These are phyloP conservation scores for Spodoptera exigua DNA, from an alignment of 2,888 invertebrate genomes.

Conservation along the genomic window DNA sequence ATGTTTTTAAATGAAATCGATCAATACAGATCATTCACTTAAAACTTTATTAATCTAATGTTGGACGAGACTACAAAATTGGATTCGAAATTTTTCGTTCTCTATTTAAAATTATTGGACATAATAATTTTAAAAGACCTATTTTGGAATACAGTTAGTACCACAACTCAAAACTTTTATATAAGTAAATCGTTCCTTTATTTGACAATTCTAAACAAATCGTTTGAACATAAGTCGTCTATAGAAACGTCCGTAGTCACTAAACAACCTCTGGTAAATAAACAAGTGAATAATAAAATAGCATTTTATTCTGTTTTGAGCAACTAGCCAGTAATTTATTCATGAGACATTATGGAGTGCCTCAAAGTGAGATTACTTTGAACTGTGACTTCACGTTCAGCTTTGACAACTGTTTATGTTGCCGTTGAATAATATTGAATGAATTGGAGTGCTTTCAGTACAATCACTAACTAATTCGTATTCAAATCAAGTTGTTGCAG, in stretches of 20 bases:
- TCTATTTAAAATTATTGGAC: neutral
- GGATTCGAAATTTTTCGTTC: constrained; percentile 8
- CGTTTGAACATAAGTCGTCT: neutral
- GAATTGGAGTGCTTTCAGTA: constrained; percentile 8
- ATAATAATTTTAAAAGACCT: neutral
- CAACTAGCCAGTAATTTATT: constrained; percentile 55
- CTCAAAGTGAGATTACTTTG: constrained; percentile 44
- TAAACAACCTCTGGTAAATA: constrained; percentile 26
- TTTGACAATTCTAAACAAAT: constrained; percentile 4
- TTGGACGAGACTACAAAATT: constrained; percentile 13
- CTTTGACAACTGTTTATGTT: constrained; percentile 16
- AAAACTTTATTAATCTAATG: constrained; percentile 22
- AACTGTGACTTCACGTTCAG: constrained; percentile 20
- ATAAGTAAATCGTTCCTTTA: constrained; percentile 2
- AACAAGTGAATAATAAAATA: constrained; percentile 43
- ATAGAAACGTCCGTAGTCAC: constrained; percentile 6
- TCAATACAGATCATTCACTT: constrained; percentile 13
- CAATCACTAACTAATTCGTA: neutral
- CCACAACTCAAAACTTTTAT: constrained; percentile 1
- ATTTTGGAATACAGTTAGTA: no score
- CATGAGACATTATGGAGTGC: constrained; percentile 51
- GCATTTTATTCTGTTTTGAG: constrained; percentile 45
- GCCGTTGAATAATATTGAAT: constrained; percentile 1
- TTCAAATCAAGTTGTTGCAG: neutral
- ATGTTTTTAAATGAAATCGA: constrained; percentile 5